These are phyloP conservation scores for Microtus richardsoni DNA, from an alignment of 2,113 vertebrate genomes.

Conservation along the genomic window DNA sequence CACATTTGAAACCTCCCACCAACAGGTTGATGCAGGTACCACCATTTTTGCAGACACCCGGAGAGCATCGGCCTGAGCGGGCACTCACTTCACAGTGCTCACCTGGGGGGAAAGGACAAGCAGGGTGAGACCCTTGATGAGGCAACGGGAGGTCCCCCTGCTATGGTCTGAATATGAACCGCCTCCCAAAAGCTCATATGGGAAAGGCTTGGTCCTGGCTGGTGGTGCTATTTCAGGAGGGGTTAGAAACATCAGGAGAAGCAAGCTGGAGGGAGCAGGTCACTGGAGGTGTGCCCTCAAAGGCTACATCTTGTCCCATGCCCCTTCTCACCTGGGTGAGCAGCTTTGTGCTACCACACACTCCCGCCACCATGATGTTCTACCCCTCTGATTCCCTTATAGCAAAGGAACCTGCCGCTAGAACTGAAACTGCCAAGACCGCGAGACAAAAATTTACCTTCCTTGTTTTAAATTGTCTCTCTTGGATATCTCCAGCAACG, in stretches of 20 bases:
- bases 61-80: conserved; percentile 92
- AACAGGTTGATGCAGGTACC: conserved; percentile 95
- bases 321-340: background rate
- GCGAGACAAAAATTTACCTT: background rate
- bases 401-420: background rate
- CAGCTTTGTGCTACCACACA: background rate
- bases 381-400: background rate
- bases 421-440: background rate
- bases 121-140: background rate
- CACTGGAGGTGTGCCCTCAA: background rate
- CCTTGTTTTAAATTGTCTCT: background rate
- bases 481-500: background rate
- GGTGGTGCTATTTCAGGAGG: background rate
- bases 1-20: conserved; percentile 95
- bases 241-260: background rate
- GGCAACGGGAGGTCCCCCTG: background rate
- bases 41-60: conserved; percentile 93
- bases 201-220: background rate
- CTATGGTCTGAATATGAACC: background rate
- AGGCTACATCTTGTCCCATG: background rate
- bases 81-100: conserved; percentile 93
- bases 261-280: background rate
- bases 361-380: background rate
- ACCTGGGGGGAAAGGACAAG: conserved; percentile 78
- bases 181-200: background rate